phyloP scores from a whole-genome alignment of 2,888 invertebrate species.

The Calliphora vomitoria region DNA sequence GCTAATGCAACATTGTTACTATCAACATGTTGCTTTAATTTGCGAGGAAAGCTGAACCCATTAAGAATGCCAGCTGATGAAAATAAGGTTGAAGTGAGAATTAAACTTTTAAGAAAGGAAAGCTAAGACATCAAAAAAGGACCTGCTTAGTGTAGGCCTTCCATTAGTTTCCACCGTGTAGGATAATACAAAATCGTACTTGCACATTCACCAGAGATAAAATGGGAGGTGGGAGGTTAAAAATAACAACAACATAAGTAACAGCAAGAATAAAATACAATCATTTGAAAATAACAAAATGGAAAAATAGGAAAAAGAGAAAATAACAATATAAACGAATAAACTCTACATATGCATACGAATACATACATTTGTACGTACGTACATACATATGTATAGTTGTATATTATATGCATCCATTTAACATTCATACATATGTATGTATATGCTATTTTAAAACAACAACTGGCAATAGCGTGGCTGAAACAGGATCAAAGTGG shows the following conservation, averaged over 20 bases:
- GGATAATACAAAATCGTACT: not conserved
- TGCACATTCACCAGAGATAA: not conserved
- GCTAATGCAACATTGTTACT: too few relatives aligned
- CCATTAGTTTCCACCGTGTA: not conserved
- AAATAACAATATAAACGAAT: conserved; percentile 21
- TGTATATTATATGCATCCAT: too few relatives aligned
- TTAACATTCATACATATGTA: not conserved
- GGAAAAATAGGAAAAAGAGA: conserved; percentile 30
- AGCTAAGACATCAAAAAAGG: too few relatives aligned
- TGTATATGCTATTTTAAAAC: conserved; percentile 22
- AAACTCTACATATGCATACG: conserved; percentile 10
- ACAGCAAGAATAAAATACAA: conserved; percentile 49
- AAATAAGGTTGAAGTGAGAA: too few relatives aligned
- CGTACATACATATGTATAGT: not conserved
- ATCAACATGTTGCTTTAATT: too few relatives aligned
- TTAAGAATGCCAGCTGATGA: too few relatives aligned
- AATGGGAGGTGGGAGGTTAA: conserved; percentile 64
- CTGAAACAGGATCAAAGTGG: not conserved
- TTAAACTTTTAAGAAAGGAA: too few relatives aligned
- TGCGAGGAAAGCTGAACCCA: too few relatives aligned
- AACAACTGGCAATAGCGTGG: conserved; percentile 16
- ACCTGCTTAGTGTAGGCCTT: too few relatives aligned
- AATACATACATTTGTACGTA: not conserved
- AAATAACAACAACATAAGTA: conserved; percentile 65
- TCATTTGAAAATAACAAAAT: conserved; percentile 53